Percentiles rank a stretch among this genome's conserved stretches.
Evolutionary conservation across 1,140 invertebrate species (phyloP).

Genomic region (Macrobrachium nipponense): DNA sequence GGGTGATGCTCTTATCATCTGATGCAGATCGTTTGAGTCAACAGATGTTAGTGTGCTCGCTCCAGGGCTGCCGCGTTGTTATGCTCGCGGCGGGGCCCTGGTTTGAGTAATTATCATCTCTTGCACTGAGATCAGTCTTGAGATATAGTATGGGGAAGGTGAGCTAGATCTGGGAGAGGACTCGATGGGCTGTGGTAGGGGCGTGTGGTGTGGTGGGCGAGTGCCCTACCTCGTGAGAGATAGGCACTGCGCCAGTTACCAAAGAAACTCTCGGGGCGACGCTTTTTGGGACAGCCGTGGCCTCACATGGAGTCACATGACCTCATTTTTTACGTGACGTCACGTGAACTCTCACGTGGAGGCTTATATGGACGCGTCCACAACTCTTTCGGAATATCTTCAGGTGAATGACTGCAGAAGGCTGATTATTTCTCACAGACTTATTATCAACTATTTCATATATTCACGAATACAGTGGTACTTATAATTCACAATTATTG

Average conservation of each 20-base stretch:
- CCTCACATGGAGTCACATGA: conserved; percentile 51
- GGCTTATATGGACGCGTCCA: background rate
- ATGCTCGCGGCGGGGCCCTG: conserved; percentile 3
- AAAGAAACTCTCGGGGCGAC: conserved; percentile 48
- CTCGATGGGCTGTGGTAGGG: conserved; percentile 39
- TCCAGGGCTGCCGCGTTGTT: conserved; percentile 1
- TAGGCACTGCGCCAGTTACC: conserved; percentile 22
- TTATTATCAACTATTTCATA: too few species aligned
- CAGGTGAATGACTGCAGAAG: background rate
- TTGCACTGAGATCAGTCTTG: background rate
- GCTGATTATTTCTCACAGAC: too few species aligned
- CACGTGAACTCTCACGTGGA: conserved; percentile 32
- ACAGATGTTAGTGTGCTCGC: too few species aligned
- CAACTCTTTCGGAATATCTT: background rate
- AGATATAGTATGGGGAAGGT: background rate
- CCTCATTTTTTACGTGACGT: conserved; percentile 27
- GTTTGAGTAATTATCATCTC: background rate
- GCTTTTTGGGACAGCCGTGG: conserved; percentile 34
- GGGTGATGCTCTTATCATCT: background rate
- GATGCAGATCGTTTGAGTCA: too few species aligned
- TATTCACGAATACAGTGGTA: background rate
- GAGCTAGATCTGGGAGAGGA: background rate
- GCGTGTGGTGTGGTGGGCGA: conserved; percentile 40
- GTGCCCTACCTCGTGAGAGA: conserved; percentile 27
- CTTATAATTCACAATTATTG: background rate